Evolutionary conservation across 2,797 vertebrate genomes (phyloP), one percentile per base, ranked within the genome.

Genomic region (Anas bernieri): DNA sequence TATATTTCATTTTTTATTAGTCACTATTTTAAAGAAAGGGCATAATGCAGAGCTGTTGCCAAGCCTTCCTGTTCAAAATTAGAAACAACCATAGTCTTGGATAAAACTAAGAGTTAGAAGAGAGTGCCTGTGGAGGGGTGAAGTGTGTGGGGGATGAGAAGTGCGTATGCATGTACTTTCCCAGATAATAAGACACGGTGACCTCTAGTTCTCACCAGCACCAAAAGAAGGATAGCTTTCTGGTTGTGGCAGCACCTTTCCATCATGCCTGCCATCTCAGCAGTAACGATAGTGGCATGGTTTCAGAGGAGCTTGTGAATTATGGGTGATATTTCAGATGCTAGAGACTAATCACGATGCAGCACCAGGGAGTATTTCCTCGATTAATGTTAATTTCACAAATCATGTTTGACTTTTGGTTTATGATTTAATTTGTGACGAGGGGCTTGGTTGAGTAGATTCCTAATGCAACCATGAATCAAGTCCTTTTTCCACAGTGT

Each of bases 391-490:
- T 95, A 91, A 97, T 85, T 97, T 98, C 98, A 97, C 98, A 98
- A 98, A 98, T 98, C 98, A 98, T 97, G 88, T 93, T 92, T 94
- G 80, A 97, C 97, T 97, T 94, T 96, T 96, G 96, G 96, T 97
- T 96, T 98, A 97, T 95, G 92, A 96, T 95, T 97, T 97, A 92
- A 98, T 96, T 96, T 92, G 82, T 98, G 98, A 98, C 97, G 96
- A 97, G 97, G 97, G 92, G 93, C 85, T 98, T 97, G 98, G 97
- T 97, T 94, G 94, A 98, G 97, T 95, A 96, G 96, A 97, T 98
- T 98, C 76, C 94, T 98, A 98, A 98, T 98, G 97, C 96, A 78
- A 95, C 97, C 95, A 97, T 98, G 98, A 96, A 99, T 98, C 98
- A 98, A 95, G 91, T 90, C 76, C 83, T 90, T 97, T 93, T 83